Evolutionary conservation across 2,113 vertebrate species (phyloP), one percentile per base, ranked within the genome.

Genomic region (Pteronura brasiliensis): DNA sequence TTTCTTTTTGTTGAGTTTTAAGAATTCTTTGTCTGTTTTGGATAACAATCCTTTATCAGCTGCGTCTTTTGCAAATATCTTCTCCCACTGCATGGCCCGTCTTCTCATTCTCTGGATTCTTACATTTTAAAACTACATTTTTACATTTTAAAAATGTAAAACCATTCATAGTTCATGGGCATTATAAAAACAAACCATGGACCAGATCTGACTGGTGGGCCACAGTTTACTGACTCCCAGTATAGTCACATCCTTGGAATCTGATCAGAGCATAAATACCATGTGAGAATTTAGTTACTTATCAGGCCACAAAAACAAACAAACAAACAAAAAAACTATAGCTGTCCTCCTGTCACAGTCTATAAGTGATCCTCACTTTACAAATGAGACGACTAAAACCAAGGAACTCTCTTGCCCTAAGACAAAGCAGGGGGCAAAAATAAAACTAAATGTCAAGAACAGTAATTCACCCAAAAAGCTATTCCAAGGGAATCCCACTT

Each of bases 61-160:
- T 77, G 20, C n/a, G 7, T 81, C 71, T 93, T 71, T 29, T 87
- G 61, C n/a, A 97, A 91, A 29, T 93, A 80, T 93, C 52, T 71
- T 95, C 52, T 59, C 80, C 71, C 6, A 55, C 42, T 77, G 29
- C 31, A 27, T 27, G 10, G 17, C 59, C 7, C 79, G 8, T 69
- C 59, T 82, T 96, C 77, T 93, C 29, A 67, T 69, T n/a, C 87
- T 79, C 63, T 52, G 83, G 2, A 72, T 20, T 88, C 57, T 89
- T 82, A 86, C 4, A 95, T 47, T 47, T 47, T 76, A 31, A 76
- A 76, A 76, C 72, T 76, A 76, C 42, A 76, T 29, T 76, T 74
- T 74, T 74, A 87, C 6, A 36, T 89, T 80, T 92, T 52, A 67
- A 90, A 81, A 93, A 72, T 29, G 44, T 36, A 80, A 82, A 90